Evolutionary conservation across 1,140 invertebrate genomes (phyloP).

Genomic region (Bombus waltoni): DNA sequence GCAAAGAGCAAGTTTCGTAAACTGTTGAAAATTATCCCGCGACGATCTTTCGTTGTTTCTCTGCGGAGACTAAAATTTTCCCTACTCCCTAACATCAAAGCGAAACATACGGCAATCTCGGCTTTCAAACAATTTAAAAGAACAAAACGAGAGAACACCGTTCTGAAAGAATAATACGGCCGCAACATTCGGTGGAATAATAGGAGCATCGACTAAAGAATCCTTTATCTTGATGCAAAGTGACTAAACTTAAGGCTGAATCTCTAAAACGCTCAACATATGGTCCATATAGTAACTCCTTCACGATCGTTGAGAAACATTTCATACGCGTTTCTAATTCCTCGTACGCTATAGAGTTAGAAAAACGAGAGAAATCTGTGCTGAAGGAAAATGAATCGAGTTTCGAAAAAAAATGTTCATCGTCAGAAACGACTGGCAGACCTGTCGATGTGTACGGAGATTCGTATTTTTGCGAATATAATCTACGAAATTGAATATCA

Average conservation of each 20-base stretch:
- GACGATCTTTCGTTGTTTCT: not conserved
- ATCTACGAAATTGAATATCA: too few species aligned
- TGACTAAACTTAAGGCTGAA: not conserved
- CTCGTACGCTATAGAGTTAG: not conserved
- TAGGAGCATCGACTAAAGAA: not conserved
- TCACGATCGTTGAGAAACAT: not conserved
- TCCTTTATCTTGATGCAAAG: not conserved
- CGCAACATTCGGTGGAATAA: too few species aligned
- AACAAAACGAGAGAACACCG: not conserved
- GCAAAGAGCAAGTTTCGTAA: not conserved
- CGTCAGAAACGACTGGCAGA: not conserved
- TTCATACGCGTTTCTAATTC: not conserved
- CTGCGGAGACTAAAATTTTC: not conserved
- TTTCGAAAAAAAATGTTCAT: not conserved
- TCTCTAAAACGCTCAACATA: not conserved
- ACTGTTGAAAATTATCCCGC: not conserved
- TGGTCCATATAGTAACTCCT: not conserved
- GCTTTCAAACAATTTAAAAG: not conserved
- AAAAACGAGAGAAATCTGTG: not conserved
- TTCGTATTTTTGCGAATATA: too few species aligned
- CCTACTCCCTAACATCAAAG: not conserved
- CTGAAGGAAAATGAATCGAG: not conserved
- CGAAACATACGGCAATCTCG: not conserved
- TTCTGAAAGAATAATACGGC: too few species aligned
- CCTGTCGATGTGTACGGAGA: too few species aligned